Conservation (phyloP, 2,888 invertebrate genomes). For the Limnephilus auricula region DNA sequence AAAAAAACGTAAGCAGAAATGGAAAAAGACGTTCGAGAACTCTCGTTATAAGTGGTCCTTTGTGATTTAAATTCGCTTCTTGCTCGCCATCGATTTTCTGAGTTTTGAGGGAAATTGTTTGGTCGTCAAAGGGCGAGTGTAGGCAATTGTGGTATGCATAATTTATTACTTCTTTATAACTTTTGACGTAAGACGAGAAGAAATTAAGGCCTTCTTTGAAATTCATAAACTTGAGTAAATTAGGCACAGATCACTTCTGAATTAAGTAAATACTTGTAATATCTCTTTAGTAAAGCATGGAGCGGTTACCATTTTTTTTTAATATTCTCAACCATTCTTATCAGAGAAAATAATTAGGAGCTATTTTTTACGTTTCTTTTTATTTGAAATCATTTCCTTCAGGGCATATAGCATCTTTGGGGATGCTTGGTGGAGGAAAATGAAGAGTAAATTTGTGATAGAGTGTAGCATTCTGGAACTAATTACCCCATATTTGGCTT, state of each 20-base stretch:
- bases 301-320: not conserved
- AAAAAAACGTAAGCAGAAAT: constrained; percentile 45
- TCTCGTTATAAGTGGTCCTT: constrained; percentile 40
- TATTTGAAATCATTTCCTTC: too few relatives aligned
- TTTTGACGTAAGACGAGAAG: not conserved
- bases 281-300: not conserved
- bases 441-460: too few relatives aligned
- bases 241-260: not conserved
- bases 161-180: not conserved
- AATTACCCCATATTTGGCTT: too few relatives aligned
- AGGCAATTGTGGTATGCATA: constrained; percentile 28
- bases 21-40: constrained; percentile 37
- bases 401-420: too few relatives aligned
- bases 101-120: constrained; percentile 9
- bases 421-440: too few relatives aligned
- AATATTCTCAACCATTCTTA: too few relatives aligned
- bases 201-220: not conserved
- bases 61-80: constrained; percentile 44
- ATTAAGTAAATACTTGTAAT: not conserved
- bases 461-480: too few relatives aligned
- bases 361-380: too few relatives aligned
- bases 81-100: constrained; percentile 18
- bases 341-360: too few relatives aligned
- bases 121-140: constrained; percentile 19
- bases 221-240: not conserved